Conservation (phyloP, 2,113 vertebrate species). For the Delphinapterus leucas region DNA sequence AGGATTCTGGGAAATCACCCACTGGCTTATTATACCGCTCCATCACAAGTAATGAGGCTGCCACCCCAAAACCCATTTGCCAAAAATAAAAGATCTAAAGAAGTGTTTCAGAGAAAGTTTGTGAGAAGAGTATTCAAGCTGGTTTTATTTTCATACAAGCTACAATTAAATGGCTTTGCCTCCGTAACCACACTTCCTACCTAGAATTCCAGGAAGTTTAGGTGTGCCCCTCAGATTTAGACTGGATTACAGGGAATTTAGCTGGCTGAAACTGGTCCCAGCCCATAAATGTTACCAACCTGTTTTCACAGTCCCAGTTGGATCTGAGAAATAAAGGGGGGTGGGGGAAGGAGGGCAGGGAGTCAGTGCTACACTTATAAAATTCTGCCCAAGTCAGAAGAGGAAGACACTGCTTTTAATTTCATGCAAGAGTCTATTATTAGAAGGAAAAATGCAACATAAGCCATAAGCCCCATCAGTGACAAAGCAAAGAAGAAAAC, state of each 20-base stretch:
- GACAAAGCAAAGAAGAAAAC: conserved; percentile 45
- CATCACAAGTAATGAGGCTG: background rate
- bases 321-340: background rate
- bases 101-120: conserved; percentile 29
- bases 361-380: background rate
- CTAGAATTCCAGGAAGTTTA: conserved; percentile 25
- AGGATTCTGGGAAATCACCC: background rate
- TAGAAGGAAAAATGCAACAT: conserved; percentile 34
- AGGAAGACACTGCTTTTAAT: background rate
- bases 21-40: background rate
- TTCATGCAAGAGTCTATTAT: conserved; percentile 17
- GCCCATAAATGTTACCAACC: background rate
- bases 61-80: background rate
- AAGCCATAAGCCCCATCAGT: background rate
- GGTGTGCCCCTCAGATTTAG: background rate
- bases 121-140: conserved; percentile 29
- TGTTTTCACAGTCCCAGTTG: background rate
- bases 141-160: conserved; percentile 43
- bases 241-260: background rate
- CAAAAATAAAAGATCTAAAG: conserved; percentile 43
- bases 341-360: no score
- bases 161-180: conserved; percentile 34
- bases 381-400: background rate
- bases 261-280: conserved; percentile 1
- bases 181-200: conserved; percentile 37